Conservation (phyloP, 2,113 vertebrate genomes). For the Eubucco bourcierii region DNA sequence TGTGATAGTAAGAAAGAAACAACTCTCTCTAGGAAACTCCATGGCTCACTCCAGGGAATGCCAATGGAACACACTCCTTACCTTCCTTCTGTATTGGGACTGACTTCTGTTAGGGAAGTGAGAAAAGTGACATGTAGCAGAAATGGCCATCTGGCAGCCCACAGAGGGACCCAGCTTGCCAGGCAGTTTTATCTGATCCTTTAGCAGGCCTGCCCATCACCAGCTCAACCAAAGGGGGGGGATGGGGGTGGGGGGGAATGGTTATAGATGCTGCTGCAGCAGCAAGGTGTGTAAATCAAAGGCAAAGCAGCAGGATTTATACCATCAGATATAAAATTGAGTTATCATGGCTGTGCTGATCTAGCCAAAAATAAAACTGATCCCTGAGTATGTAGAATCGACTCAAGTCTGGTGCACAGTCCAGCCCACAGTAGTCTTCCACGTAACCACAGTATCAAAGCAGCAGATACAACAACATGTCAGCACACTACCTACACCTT, state of each 20-base stretch:
- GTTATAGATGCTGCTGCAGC: background rate
- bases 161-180: background rate
- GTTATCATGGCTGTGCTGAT: background rate
- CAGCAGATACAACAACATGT: background rate
- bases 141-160: conserved; percentile 24
- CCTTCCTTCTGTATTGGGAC: background rate
- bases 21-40: background rate
- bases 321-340: background rate
- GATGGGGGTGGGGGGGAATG: background rate
- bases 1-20: background rate
- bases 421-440: background rate
- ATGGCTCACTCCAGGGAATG: background rate
- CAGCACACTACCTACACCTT: background rate
- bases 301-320: background rate
- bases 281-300: background rate
- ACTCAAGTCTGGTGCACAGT: background rate
- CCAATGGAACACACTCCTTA: background rate
- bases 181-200: background rate
- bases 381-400: background rate
- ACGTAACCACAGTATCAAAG: background rate
- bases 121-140: conserved; percentile 25
- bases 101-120: background rate
- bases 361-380: background rate
- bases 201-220: background rate
- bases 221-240: background rate